Conservation (phyloP, 1,140 invertebrate species). For the Carposina sasakii region DNA sequence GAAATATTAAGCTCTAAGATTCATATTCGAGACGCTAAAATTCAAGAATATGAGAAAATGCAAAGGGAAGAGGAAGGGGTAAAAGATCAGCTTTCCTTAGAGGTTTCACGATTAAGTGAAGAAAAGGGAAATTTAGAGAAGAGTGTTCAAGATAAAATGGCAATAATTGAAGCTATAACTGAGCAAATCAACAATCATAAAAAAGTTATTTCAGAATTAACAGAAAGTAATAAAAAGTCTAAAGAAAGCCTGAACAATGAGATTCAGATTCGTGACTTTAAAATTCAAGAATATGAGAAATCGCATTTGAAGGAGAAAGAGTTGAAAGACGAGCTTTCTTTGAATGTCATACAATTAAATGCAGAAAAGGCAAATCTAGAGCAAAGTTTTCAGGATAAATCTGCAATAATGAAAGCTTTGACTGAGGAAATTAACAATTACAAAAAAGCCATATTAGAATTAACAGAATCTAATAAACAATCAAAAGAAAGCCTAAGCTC, state of each 20-base stretch:
- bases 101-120: slow-evolving; percentile 31
- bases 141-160: slow-evolving; percentile 30
- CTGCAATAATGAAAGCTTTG: too few relatives aligned
- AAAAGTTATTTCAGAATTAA: too few relatives aligned
- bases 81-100: slow-evolving; percentile 32
- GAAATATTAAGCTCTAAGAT: slow-evolving; percentile 14
- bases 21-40: slow-evolving; percentile 6
- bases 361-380: slow-evolving; percentile 27
- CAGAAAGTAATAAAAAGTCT: too few relatives aligned
- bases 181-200: too few relatives aligned
- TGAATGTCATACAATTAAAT: slow-evolving; percentile 34
- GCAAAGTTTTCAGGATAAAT: slow-evolving; percentile 31
- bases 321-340: slow-evolving; percentile 29
- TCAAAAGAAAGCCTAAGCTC: too few relatives aligned
- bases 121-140: slow-evolving; percentile 28
- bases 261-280: too few relatives aligned
- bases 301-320: slow-evolving; percentile 52
- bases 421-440: too few relatives aligned
- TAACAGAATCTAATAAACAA: too few relatives aligned
- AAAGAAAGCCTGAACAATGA: too few relatives aligned
- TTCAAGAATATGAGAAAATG: slow-evolving; percentile 24
- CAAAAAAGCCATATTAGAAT: too few relatives aligned
- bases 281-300: too few relatives aligned
- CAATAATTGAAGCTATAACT: too few relatives aligned
- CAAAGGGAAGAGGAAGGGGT: slow-evolving; percentile 46